Conservation (phyloP, 2,113 vertebrate genomes). For the Lophius piscatorius region DNA sequence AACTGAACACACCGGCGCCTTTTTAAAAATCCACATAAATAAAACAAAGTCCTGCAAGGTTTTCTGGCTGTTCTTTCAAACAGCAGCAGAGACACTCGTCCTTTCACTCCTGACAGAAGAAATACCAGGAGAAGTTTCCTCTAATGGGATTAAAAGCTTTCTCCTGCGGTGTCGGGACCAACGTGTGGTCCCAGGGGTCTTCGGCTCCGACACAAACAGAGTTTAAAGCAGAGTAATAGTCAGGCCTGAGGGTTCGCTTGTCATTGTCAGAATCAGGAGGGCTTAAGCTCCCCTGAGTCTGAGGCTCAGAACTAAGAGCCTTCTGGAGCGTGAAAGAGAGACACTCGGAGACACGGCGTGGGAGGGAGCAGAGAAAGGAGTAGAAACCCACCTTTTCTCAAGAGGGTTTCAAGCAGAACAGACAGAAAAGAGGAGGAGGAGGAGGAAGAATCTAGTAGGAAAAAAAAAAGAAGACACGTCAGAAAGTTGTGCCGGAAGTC, state of each 20-base stretch:
- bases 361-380: constrained; percentile 39
- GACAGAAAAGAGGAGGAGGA: constrained; percentile 58
- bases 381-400: constrained; percentile 67
- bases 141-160: constrained; percentile 52
- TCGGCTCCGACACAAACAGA: constrained; percentile 51
- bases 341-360: constrained; percentile 48
- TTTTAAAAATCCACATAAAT: too few species aligned
- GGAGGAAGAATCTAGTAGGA: constrained; percentile 55
- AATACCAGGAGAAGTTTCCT: constrained; percentile 29
- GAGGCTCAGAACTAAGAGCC: constrained; percentile 57
- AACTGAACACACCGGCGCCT: too few species aligned
- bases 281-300: constrained; percentile 53
- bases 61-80: too few species aligned
- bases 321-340: constrained; percentile 25
- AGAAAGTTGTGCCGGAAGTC: constrained; percentile 31
- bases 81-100: too few species aligned
- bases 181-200: constrained; percentile 57
- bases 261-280: constrained; percentile 71
- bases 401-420: constrained; percentile 66
- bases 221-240: constrained; percentile 61
- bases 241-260: constrained; percentile 62
- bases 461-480: constrained; percentile 63
- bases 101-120: constrained; percentile 36
- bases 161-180: constrained; percentile 53
- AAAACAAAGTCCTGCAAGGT: too few species aligned